Percentiles rank a stretch among this genome's conserved stretches.
Evolutionary conservation across 2,113 vertebrate species (phyloP).

Genomic region (Burhinus bistriatus): DNA sequence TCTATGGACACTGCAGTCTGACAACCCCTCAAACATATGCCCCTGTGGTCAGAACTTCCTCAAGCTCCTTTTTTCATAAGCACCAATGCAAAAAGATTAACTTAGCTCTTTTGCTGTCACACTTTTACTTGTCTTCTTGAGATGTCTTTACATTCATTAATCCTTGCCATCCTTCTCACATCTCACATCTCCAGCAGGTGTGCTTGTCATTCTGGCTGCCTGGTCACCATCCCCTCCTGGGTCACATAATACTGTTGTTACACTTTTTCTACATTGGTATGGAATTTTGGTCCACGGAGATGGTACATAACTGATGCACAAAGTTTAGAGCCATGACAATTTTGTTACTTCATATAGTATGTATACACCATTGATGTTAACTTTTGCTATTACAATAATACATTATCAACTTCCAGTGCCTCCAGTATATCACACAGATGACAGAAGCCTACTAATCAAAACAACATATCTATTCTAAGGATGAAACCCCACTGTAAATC

Average conservation of each 20-base stretch:
- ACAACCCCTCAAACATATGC: not conserved
- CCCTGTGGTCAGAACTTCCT: not conserved
- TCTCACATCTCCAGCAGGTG: not conserved
- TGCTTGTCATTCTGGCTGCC: not conserved
- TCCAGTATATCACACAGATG: not conserved
- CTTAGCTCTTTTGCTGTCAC: not conserved
- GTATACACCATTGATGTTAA: not conserved
- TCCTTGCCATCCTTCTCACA: not conserved
- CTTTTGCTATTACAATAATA: not conserved
- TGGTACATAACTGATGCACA: not conserved
- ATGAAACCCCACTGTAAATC: not conserved
- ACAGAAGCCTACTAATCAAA: not conserved
- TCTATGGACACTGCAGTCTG: not conserved
- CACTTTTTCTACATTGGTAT: not conserved
- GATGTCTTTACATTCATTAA: not conserved
- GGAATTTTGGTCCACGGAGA: not conserved
- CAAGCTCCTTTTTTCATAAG: not conserved
- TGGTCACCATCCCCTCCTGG: not conserved
- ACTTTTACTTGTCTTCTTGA: not conserved
- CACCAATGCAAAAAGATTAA: not conserved
- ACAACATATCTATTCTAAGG: not conserved
- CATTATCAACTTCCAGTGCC: not conserved
- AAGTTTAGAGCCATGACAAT: not conserved
- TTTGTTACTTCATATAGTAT: not conserved
- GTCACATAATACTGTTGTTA: not conserved